phyloP scores from a whole-genome alignment of 2,113 vertebrate species.

The Coptodon rendalli region DNA sequence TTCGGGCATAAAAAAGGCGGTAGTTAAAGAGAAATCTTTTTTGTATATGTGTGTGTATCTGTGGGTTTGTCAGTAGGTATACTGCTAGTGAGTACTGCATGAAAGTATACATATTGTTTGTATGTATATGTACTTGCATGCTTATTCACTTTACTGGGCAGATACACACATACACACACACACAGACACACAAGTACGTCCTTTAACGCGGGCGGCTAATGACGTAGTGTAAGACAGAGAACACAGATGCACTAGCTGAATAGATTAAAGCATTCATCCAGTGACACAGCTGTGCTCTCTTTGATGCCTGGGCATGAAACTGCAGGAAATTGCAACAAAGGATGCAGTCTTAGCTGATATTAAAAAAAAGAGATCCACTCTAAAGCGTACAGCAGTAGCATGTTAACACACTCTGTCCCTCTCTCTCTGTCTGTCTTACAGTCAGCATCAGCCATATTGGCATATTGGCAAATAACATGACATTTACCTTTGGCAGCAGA shows the following conservation, averaged over 20 bases:
- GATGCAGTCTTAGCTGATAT: conserved; percentile 1
- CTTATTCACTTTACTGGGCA: not conserved
- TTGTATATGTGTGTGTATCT: not conserved
- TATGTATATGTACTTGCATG: not conserved
- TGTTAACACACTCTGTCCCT: not conserved
- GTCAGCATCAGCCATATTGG: not conserved
- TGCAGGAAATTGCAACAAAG: conserved; percentile 55
- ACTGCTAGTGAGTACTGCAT: not conserved
- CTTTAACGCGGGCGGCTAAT: not conserved
- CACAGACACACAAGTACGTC: not conserved
- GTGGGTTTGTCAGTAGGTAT: not conserved
- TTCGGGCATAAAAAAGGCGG: not conserved
- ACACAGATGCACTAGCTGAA: conserved; percentile 53
- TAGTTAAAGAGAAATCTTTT: not conserved
- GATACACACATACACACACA: not conserved
- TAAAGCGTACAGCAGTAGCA: not conserved
- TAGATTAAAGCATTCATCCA: conserved; percentile 59
- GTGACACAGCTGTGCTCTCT: conserved; percentile 60
- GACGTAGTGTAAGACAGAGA: conserved; percentile 37
- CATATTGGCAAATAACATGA: not conserved
- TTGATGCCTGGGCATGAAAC: conserved; percentile 57
- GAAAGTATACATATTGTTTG: not conserved
- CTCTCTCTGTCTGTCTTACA: not conserved
- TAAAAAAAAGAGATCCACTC: not conserved
- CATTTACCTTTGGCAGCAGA: not conserved